Evolutionary conservation across 2,888 invertebrate species (phyloP).

Genomic region (Lobophora halterata): DNA sequence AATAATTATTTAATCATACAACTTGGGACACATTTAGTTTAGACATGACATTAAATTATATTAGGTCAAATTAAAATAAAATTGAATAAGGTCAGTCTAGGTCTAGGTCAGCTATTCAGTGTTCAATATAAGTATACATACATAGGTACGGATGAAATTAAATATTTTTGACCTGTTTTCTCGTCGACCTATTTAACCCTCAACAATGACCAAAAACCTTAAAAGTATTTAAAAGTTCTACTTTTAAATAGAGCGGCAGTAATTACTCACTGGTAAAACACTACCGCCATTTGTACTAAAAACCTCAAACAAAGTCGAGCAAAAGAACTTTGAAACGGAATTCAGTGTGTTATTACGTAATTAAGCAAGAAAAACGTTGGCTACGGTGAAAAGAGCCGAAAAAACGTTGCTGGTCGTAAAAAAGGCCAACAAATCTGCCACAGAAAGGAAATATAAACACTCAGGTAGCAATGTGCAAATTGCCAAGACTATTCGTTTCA

Average conservation of each 20-base stretch:
- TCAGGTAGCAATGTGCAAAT: slow-evolving; percentile 63
- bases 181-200: no score
- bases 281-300: slow-evolving; percentile 24
- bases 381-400: slow-evolving; percentile 52
- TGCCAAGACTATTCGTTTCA: slow-evolving; percentile 51
- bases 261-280: slow-evolving; percentile 22
- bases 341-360: slow-evolving; percentile 57
- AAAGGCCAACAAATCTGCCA: slow-evolving; percentile 64
- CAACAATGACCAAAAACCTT: neutral
- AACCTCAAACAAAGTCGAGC: slow-evolving; percentile 26
- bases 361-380: slow-evolving; percentile 53
- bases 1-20: no score
- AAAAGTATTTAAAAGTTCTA: neutral
- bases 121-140: no score
- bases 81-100: no score
- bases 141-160: no score
- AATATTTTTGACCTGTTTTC: no score
- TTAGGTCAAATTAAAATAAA: no score
- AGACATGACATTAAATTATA: no score
- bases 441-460: slow-evolving; percentile 64
- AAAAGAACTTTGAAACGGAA: slow-evolving; percentile 33
- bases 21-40: no score
- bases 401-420: slow-evolving; percentile 41
- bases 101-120: no score
- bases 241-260: slow-evolving; percentile 10